These are phyloP conservation scores for Oreortyx pictus DNA, from an alignment of 2,797 vertebrate species.

Conservation along the genomic window DNA sequence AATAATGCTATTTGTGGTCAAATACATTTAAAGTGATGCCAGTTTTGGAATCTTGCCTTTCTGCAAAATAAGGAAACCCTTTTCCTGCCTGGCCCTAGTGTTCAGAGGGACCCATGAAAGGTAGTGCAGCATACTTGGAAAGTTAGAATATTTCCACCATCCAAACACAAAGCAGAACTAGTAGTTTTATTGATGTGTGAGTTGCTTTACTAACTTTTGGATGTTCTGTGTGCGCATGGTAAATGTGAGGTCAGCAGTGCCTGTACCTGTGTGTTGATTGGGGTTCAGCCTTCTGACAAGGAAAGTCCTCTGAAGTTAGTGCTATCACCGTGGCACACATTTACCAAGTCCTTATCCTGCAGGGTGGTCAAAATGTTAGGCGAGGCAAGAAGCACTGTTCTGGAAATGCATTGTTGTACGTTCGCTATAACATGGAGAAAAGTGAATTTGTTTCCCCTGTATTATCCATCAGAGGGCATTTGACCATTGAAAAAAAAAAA, in stretches of 20 bases:
- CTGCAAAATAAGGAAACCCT: not conserved
- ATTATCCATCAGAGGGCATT: not conserved
- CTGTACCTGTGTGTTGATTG: not conserved
- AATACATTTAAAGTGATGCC: not conserved
- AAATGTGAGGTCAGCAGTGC: not conserved
- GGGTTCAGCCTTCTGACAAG: not conserved
- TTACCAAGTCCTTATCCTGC: not conserved
- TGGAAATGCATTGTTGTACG: not conserved
- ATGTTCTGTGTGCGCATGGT: not conserved
- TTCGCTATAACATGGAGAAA: not conserved
- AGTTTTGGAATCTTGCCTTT: not conserved
- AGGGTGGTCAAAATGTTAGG: not conserved
- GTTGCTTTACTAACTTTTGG: not conserved
- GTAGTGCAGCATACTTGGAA: not conserved
- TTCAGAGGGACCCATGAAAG: not conserved
- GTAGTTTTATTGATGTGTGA: not conserved
- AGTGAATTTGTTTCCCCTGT: not conserved
- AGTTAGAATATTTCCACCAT: not conserved
- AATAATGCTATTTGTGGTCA: not conserved
- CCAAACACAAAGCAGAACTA: not conserved
- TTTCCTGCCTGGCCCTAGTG: not conserved
- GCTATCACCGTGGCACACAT: not conserved
- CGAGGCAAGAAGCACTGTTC: not conserved
- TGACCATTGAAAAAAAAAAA: not conserved
- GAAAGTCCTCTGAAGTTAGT: not conserved